A percentile compares a stretch with the other conserved stretches of the same genome.
Conservation (phyloP, 2,113 vertebrate species). For the Cyanoliseus patagonus region DNA sequence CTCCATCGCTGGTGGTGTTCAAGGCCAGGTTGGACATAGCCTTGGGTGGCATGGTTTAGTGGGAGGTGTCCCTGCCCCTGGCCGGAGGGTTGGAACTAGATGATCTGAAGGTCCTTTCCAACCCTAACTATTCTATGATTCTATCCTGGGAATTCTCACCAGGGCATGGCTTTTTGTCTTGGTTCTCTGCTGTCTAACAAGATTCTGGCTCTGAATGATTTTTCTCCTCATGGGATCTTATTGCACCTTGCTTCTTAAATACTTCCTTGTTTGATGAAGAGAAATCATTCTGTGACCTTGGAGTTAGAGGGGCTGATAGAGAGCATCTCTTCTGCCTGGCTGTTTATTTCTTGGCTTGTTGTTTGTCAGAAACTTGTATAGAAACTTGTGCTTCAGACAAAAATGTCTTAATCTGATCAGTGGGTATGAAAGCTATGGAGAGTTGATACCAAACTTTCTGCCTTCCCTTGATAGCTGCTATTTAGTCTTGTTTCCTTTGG, state of each 20-base stretch:
- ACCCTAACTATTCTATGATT: no score
- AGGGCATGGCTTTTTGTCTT: neutral
- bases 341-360: neutral
- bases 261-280: neutral
- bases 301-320: neutral
- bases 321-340: neutral
- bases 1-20: no score
- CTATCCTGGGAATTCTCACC: neutral
- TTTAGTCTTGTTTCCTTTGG: neutral
- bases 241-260: neutral
- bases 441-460: neutral
- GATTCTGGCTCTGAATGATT: neutral
- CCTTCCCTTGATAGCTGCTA: neutral
- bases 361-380: neutral
- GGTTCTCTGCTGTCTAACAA: neutral
- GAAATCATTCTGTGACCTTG: neutral
- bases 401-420: neutral
- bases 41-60: no score
- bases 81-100: no score
- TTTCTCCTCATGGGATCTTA: neutral
- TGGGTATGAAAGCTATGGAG: neutral
- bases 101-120: no score
- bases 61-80: no score
- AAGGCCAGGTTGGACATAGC: no score
- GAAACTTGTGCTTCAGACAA: neutral